These are phyloP conservation scores for Sebastes flavidus DNA, from an alignment of 2,797 vertebrate genomes.

Conservation along the genomic window DNA sequence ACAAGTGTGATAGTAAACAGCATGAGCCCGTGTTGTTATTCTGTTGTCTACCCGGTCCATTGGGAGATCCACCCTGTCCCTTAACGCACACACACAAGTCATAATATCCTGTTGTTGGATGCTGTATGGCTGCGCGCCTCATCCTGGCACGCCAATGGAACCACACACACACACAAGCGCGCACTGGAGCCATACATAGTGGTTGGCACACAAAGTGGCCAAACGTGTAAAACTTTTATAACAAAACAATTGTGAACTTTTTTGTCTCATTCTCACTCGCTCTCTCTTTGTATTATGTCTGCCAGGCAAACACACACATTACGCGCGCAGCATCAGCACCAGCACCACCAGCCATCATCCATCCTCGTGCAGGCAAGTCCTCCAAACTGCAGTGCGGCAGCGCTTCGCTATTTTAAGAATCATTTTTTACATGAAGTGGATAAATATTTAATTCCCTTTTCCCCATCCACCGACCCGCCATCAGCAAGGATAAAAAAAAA, in stretches of 20 bases:
- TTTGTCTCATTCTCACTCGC: neutral
- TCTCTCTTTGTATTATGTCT: neutral
- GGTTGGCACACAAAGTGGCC: neutral
- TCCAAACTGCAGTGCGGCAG: conserved; percentile 78
- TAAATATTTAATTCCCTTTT: conserved; percentile 67
- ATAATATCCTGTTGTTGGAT: neutral
- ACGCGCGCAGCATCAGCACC: conserved; percentile 5
- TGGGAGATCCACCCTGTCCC: conserved; percentile 20
- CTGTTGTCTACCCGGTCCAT: neutral
- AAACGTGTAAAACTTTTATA: conserved; percentile 25
- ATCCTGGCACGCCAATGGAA: neutral
- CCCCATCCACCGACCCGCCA: neutral
- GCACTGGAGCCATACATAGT: neutral
- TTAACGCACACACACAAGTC: neutral
- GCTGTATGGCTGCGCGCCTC: neutral
- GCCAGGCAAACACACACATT: neutral
- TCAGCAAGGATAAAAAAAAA: neutral
- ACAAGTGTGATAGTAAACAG: conserved; percentile 18
- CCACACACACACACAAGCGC: neutral
- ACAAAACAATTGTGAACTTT: conserved; percentile 19
- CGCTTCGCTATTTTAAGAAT: conserved; percentile 73
- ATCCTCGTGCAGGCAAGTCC: conserved; percentile 43
- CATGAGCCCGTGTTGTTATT: neutral
- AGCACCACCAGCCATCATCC: conserved; percentile 1
- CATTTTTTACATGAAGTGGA: conserved; percentile 66